These are phyloP conservation scores for Helicoverpa zea DNA, from an alignment of 1,140 invertebrate species.

Conservation along the genomic window DNA sequence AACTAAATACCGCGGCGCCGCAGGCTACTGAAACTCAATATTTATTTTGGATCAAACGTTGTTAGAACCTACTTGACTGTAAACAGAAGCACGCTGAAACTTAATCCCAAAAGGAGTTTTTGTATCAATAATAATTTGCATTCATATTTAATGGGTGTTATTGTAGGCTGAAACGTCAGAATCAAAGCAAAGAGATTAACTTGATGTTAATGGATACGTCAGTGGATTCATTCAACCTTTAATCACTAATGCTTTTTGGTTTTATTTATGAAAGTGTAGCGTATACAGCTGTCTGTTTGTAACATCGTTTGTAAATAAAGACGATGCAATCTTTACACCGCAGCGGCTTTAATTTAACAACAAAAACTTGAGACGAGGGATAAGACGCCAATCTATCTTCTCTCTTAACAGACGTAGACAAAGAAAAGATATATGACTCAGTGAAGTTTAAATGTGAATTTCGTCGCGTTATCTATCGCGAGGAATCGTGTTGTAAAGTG, in stretches of 20 bases:
- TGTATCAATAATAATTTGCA: conserved; percentile 52
- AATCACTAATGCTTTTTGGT: not conserved
- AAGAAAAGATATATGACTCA: conserved; percentile 43
- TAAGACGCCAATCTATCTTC: conserved; percentile 39
- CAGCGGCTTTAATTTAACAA: conserved; percentile 28
- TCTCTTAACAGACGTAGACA: conserved; percentile 34
- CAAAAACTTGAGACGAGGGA: conserved; percentile 39
- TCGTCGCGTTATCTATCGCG: conserved; percentile 11
- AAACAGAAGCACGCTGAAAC: conserved; percentile 49
- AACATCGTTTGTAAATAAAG: not conserved
- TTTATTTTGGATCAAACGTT: conserved; percentile 55
- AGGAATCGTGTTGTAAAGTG: not conserved
- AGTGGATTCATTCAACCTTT: conserved; percentile 2
- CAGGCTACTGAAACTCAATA: conserved; percentile 47
- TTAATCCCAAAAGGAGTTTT: conserved; percentile 53
- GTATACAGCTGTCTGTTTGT: not conserved
- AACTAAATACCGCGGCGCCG: not conserved
- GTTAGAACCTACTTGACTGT: conserved; percentile 46
- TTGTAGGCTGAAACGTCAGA: conserved; percentile 5
- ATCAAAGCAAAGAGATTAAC: conserved; percentile 3
- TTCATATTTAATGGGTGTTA: conserved; percentile 46
- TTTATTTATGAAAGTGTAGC: not conserved
- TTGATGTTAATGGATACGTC: conserved; percentile 8
- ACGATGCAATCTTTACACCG: conserved; percentile 19
- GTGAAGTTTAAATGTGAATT: conserved; percentile 41